phyloP scores from a whole-genome alignment of 2,113 vertebrate species.

The Pteropus alecto region DNA sequence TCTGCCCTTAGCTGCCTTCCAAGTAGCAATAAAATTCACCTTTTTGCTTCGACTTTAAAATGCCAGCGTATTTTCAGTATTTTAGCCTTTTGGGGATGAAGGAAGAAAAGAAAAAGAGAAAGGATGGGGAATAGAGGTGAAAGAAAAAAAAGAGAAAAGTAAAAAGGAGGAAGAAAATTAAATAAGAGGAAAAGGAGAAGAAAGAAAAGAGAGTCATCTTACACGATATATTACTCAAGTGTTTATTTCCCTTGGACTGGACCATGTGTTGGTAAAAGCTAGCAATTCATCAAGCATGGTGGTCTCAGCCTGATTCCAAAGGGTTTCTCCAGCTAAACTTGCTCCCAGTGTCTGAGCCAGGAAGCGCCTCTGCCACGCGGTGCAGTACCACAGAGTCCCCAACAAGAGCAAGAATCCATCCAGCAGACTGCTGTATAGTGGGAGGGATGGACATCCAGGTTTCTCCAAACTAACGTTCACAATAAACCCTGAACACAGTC shows the following conservation, averaged over 20 bases:
- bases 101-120: neutral
- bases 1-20: slow-evolving; percentile 57
- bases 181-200: slow-evolving; percentile 24
- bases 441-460: neutral
- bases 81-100: slow-evolving; percentile 22
- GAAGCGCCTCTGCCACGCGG: neutral
- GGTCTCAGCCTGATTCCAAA: slow-evolving; percentile 20
- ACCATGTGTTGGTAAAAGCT: slow-evolving; percentile 13
- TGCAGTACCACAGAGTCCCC: neutral
- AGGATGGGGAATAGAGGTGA: neutral
- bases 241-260: slow-evolving; percentile 44
- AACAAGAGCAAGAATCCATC: neutral
- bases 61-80: slow-evolving; percentile 54
- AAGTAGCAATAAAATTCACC: slow-evolving; percentile 65
- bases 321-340: neutral
- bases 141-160: neutral
- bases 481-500: neutral
- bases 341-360: neutral
- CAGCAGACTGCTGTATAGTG: neutral
- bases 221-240: slow-evolving; percentile 39
- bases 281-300: neutral
- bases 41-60: slow-evolving; percentile 64
- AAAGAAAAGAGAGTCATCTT: slow-evolving; percentile 19
- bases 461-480: neutral
- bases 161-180: neutral